phyloP scores from a whole-genome alignment of 64 coral and sea anemone species.

The Stichodactyla mertensii region DNA sequence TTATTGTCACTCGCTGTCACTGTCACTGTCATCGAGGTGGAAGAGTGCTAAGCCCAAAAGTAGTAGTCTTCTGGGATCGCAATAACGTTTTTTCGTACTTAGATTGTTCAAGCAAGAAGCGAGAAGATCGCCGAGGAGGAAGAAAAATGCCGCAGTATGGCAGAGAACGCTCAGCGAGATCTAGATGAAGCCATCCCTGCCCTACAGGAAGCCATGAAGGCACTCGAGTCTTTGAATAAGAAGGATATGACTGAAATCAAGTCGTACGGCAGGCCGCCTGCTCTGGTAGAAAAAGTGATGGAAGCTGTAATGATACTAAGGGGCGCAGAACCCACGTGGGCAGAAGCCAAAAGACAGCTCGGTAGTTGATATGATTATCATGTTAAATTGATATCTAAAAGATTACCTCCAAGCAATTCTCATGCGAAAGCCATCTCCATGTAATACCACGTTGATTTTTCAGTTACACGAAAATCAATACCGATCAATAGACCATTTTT shows the following conservation, averaged over 20 bases:
- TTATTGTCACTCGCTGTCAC: no score
- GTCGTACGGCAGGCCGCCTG: constrained; percentile 90
- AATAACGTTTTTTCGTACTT: background rate
- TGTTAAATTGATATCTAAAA: background rate
- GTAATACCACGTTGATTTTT: no score
- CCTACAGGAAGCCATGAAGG: constrained; percentile 89
- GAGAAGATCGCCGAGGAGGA: constrained; percentile 97
- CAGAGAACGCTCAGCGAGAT: constrained; percentile 90
- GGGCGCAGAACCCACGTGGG: constrained; percentile 93
- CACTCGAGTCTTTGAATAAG: constrained; percentile 92
- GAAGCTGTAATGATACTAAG: constrained; percentile 98
- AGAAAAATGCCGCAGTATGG: constrained; percentile 96
- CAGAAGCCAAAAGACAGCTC: constrained; percentile 92
- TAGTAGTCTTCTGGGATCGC: no score
- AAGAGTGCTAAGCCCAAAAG: no score
- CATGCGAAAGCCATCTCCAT: no score
- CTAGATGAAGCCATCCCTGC: constrained; percentile 93
- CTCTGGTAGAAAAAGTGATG: constrained; percentile 97
- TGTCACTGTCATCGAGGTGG: no score
- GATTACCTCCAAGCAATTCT: no score
- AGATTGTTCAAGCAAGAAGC: constrained; percentile 96
- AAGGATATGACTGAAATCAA: constrained; percentile 99
- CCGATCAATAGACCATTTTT: no score
- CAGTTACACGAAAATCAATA: no score
- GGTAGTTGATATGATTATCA: constrained; percentile 20